phyloP scores from a whole-genome alignment of 1,140 invertebrate genomes.

The Penaeus indicus region DNA sequence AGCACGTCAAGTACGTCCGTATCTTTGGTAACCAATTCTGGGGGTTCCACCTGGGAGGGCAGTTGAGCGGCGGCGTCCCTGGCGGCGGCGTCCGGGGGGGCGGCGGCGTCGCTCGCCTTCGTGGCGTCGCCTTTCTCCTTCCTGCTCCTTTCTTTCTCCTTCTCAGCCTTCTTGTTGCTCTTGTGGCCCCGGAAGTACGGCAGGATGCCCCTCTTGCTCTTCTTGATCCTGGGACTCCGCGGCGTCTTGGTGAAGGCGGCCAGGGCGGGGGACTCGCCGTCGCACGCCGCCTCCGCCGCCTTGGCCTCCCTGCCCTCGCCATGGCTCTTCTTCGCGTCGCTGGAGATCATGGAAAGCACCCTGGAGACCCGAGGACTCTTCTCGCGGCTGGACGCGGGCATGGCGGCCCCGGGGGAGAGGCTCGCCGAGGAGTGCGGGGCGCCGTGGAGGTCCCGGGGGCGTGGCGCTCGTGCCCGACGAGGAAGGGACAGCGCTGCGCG shows the following conservation, averaged over 20 bases:
- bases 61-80: background rate
- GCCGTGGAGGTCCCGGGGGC: background rate
- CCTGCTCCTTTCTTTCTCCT: constrained; percentile 33
- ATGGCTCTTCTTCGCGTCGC: constrained; percentile 26
- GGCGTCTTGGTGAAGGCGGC: background rate
- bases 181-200: constrained; percentile 40
- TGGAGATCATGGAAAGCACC: constrained; percentile 36
- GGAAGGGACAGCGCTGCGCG: constrained; percentile 3
- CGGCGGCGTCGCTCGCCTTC: background rate
- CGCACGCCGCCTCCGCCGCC: constrained; percentile 4
- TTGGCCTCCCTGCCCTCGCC: constrained; percentile 12
- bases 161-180: constrained; percentile 41
- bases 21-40: constrained; percentile 38
- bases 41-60: constrained; percentile 1
- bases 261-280: background rate
- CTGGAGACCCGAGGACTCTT: constrained; percentile 48
- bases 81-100: background rate
- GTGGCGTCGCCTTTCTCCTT: constrained; percentile 3
- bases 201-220: constrained; percentile 47
- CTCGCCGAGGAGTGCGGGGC: background rate
- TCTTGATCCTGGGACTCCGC: constrained; percentile 22
- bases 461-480: background rate
- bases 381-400: constrained; percentile 40
- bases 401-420: constrained; percentile 38
- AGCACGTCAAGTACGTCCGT: background rate